Evolutionary conservation across 2,797 vertebrate genomes (phyloP).

Genomic region (Huso huso): DNA sequence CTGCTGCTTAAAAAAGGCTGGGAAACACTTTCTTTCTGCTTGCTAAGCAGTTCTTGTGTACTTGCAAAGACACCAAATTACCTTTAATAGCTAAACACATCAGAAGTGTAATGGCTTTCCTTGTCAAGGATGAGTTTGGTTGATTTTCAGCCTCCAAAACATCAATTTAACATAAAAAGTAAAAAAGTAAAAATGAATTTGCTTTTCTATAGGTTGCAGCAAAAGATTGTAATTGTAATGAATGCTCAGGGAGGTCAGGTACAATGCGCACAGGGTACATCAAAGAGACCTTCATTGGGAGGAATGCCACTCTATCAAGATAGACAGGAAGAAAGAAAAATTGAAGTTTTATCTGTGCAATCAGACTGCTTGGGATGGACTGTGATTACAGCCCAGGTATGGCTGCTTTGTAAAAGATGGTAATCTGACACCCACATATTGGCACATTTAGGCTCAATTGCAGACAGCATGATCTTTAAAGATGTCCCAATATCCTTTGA

Average conservation of each 20-base stretch:
- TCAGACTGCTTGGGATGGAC: constrained; percentile 4
- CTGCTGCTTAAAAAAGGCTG: too few relatives aligned
- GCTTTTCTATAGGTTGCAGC: too few relatives aligned
- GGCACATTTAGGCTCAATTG: neutral
- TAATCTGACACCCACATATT: constrained; percentile 8
- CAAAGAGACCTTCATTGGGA: neutral
- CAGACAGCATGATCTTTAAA: neutral
- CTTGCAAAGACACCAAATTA: constrained; percentile 9
- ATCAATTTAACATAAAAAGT: neutral
- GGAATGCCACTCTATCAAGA: neutral
- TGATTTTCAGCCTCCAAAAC: neutral
- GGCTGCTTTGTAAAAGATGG: constrained; percentile 9
- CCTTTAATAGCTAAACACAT: constrained; percentile 6
- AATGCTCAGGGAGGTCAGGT: neutral
- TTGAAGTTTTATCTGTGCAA: constrained; percentile 2
- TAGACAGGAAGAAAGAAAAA: constrained; percentile 9
- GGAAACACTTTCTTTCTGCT: neutral
- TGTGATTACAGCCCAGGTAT: constrained; percentile 1
- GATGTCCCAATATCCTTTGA: neutral
- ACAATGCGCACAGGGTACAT: neutral
- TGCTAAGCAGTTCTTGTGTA: neutral
- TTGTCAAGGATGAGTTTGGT: neutral
- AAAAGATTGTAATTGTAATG: neutral
- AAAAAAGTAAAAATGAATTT: neutral
- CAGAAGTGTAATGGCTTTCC: neutral